These are phyloP conservation scores for Mylabris sibirica DNA, from an alignment of 2,888 invertebrate species.

Conservation along the genomic window DNA sequence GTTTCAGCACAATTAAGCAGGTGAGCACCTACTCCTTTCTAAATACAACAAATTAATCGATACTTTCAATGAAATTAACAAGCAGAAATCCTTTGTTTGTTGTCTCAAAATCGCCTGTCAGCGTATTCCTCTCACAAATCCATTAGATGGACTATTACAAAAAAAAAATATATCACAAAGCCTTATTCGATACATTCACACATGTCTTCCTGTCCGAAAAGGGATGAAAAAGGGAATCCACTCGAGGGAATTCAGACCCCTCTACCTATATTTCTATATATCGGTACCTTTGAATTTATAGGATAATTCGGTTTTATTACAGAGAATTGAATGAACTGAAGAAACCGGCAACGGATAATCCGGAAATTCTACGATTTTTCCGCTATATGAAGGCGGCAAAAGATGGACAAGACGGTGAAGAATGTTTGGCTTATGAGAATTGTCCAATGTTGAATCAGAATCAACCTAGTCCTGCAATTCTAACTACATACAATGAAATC, in stretches of 20 bases:
- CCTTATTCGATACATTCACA: no score
- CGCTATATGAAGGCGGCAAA: slow-evolving; percentile 90
- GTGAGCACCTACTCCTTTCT: slow-evolving; percentile 64
- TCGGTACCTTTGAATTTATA: not conserved
- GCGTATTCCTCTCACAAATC: no score
- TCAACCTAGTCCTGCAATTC: slow-evolving; percentile 80
- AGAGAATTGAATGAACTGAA: slow-evolving; percentile 86
- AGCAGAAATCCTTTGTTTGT: no score
- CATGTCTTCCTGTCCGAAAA: no score
- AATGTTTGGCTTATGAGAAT: slow-evolving; percentile 73
- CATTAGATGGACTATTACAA: no score
- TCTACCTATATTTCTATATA: not conserved
- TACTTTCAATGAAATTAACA: no score
- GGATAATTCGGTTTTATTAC: slow-evolving; percentile 48
- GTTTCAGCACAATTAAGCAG: slow-evolving; percentile 88
- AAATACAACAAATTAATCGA: slow-evolving; percentile 14
- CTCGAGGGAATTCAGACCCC: not conserved
- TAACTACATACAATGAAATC: slow-evolving; percentile 86
- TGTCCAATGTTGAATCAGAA: slow-evolving; percentile 71
- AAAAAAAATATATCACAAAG: no score
- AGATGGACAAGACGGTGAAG: slow-evolving; percentile 82
- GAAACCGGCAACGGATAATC: slow-evolving; percentile 85
- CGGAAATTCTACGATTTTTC: slow-evolving; percentile 87
- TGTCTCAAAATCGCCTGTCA: no score
- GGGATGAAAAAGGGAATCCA: no score